Evolutionary conservation across 1,140 invertebrate species (phyloP), one percentile per base, ranked within the genome.

Genomic region (Cheumatopsyche charites): DNA sequence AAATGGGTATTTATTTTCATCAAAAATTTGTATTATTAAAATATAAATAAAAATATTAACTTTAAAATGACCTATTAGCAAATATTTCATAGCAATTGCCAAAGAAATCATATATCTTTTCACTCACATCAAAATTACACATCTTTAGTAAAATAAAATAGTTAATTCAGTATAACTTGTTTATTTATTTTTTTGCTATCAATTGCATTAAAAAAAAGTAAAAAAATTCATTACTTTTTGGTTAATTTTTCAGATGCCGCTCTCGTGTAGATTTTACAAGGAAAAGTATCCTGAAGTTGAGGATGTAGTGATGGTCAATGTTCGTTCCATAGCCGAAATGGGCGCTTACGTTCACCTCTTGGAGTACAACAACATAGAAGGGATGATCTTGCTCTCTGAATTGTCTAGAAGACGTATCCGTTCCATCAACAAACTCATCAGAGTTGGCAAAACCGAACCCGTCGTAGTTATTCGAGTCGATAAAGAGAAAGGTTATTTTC

Each of bases 301-400:
- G 78, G 98, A 99, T 90, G 97, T 99, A 29, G 98, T 99, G 11
- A 98, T 99, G 96, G 98, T 99, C 3, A 99, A 98, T 82, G 98
- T 99, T 1, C 88, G 95, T 13, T 95, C 94, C 75, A 99, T 99
- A 77, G 97, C 97, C 41, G 97, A 99, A 86, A 99, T 99, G 97
- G 98, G 98, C 71, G 98, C 98, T 4, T 99, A 99, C 83, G 98
- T 99, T 2, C 93, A 98, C 82, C 84, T 99, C 61, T 84, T 99
- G 63, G 98, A 99, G 85, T 99, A 99, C 80, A 98, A 99, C 82
- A 97, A 98, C 79, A 99, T 98, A 74, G 98, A 99, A 84, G 98
- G 98, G 77, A 96, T 96, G 94, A 97, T 96, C 71, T 84, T 96
- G 75, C 83, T 96, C 0, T 98, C 96, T 19, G 98, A 99, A 85